A percentile compares a stretch with the other conserved stretches of the same genome.
Evolutionary conservation across 2,113 vertebrate species (phyloP).

Genomic region (Accipiter virgatus): DNA sequence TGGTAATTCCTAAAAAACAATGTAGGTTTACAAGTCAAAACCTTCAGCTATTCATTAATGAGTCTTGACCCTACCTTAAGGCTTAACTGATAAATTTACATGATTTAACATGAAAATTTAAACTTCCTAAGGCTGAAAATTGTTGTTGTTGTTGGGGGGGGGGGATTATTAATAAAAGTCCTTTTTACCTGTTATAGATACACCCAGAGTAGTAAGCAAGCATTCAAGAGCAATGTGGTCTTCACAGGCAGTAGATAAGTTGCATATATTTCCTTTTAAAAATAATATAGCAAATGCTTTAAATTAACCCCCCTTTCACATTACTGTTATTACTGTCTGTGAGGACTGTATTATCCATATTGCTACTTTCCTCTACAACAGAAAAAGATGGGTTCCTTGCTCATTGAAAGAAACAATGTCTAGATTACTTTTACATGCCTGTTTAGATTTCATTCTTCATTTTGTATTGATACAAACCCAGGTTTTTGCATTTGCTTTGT

Average conservation of each 20-base stretch:
- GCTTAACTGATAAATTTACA: not conserved
- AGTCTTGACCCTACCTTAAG: not conserved
- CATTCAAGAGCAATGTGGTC: conserved; percentile 72
- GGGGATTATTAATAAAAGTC: conserved; percentile 71
- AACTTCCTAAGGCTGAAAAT: not conserved
- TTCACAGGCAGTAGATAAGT: conserved; percentile 76
- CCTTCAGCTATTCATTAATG: not conserved
- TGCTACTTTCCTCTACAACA: not conserved
- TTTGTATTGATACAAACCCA: not conserved
- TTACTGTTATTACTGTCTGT: conserved; percentile 70
- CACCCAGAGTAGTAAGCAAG: conserved; percentile 31
- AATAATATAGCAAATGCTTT: conserved; percentile 68
- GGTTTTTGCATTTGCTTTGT: not conserved
- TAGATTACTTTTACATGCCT: not conserved
- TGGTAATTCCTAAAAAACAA: not conserved
- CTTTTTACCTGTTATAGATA: conserved; percentile 78
- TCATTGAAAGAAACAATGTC: not conserved
- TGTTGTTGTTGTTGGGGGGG: not conserved
- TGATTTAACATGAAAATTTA: not conserved
- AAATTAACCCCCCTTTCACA: conserved; percentile 31
- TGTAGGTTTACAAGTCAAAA: not conserved
- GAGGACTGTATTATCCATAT: conserved; percentile 55
- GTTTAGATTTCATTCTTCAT: not conserved
- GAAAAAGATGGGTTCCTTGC: not conserved
- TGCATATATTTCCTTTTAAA: conserved; percentile 74